These are phyloP conservation scores for Omphaloscelis lunosa DNA, from an alignment of 2,888 invertebrate species.

Conservation along the genomic window DNA sequence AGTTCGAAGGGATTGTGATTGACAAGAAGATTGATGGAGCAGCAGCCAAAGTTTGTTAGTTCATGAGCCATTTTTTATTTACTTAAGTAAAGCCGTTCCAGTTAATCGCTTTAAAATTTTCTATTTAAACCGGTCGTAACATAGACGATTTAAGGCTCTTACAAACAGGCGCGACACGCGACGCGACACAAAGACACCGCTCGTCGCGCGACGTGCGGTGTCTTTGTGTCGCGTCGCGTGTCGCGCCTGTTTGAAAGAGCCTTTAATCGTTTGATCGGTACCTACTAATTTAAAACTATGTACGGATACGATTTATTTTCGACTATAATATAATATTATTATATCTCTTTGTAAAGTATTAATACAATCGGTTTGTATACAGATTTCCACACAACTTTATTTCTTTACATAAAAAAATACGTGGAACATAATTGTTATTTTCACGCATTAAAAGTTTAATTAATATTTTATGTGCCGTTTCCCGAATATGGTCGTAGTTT, in stretches of 20 bases:
- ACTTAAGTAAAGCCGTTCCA: not conserved
- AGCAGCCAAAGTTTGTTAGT: not conserved
- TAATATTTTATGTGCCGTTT: conserved; percentile 62
- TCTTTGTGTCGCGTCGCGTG: too few species aligned
- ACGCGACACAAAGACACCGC: too few species aligned
- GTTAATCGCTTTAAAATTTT: not conserved
- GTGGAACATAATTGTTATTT: conserved; percentile 24
- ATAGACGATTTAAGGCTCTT: too few species aligned
- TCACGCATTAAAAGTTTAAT: conserved; percentile 57
- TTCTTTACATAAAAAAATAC: conserved; percentile 20
- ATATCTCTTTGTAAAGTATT: not conserved
- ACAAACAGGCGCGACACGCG: too few species aligned
- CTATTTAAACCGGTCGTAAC: not conserved
- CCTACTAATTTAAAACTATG: not conserved
- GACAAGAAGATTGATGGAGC: not conserved
- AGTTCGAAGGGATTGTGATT: not conserved
- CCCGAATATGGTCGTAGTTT: conserved; percentile 53
- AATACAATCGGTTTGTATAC: not conserved
- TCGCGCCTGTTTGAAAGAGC: too few species aligned
- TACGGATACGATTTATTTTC: not conserved
- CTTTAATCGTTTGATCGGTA: not conserved
- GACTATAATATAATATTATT: too few species aligned
- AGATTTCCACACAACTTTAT: not conserved
- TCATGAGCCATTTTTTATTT: not conserved
- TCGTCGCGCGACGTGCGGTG: too few species aligned